Evolutionary conservation across 2,888 invertebrate genomes (phyloP).

Genomic region (Poecilus cupreus): DNA sequence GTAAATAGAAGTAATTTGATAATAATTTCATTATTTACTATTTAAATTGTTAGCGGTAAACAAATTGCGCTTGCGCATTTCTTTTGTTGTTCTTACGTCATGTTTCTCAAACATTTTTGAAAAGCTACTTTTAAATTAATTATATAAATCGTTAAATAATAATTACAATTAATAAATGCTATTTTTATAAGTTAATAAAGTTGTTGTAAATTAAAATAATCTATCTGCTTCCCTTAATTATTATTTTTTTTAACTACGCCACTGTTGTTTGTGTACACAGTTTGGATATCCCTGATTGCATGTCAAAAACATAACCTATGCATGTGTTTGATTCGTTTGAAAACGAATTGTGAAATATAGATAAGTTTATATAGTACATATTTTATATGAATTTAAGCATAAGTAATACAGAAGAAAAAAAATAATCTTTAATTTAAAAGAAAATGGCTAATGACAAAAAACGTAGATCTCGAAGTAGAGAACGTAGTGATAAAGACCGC

Average conservation of each 20-base stretch:
- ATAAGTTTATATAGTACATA: background rate
- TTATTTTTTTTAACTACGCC: background rate
- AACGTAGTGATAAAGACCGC: conserved; percentile 65
- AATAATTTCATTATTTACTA: conserved; percentile 1
- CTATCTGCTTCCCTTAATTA: background rate
- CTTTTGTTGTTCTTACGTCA: background rate
- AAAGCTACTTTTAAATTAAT: too few relatives aligned
- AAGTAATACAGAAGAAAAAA: background rate
- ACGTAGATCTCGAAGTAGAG: conserved; percentile 71
- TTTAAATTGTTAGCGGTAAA: conserved; percentile 4
- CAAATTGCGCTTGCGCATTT: background rate
- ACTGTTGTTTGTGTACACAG: background rate
- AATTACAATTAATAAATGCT: too few relatives aligned
- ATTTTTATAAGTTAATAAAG: too few relatives aligned
- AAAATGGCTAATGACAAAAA: conserved; percentile 71
- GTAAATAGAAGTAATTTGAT: background rate
- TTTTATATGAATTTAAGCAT: background rate
- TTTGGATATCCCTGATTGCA: background rate
- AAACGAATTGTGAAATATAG: background rate
- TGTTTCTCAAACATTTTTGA: background rate
- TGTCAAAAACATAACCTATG: conserved; percentile 20
- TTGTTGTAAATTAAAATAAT: background rate
- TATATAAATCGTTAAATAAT: too few relatives aligned
- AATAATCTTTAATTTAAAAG: background rate
- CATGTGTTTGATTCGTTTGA: background rate